Evolutionary conservation across 2,113 vertebrate genomes (phyloP).

Genomic region (Saccopteryx leptura): DNA sequence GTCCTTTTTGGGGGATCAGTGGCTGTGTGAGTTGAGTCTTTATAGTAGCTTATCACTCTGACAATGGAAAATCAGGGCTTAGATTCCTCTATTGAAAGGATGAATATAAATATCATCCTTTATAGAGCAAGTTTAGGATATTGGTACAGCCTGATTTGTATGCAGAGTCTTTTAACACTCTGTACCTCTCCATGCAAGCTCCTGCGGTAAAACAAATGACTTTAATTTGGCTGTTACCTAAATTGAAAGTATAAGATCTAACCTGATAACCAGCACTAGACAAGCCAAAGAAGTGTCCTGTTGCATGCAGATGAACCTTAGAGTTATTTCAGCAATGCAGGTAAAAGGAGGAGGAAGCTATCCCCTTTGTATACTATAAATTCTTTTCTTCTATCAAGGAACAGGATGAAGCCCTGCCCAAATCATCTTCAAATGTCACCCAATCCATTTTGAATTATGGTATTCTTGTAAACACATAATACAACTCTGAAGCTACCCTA

Average conservation of each 20-base stretch:
- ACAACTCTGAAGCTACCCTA: not conserved
- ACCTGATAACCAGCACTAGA: not conserved
- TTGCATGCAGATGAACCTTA: not conserved
- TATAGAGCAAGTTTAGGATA: conserved; percentile 44
- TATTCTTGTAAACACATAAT: not conserved
- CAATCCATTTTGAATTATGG: not conserved
- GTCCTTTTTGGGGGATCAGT: conserved; percentile 59
- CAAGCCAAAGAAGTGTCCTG: not conserved
- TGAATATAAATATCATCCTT: conserved; percentile 70
- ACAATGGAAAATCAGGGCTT: conserved; percentile 64
- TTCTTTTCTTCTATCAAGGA: not conserved
- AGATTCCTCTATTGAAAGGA: conserved; percentile 71
- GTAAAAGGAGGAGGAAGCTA: not conserved
- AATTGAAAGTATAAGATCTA: conserved; percentile 32
- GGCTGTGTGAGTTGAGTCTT: conserved; percentile 30
- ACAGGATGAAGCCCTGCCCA: not conserved
- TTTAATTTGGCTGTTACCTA: conserved; percentile 61
- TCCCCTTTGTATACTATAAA: not conserved
- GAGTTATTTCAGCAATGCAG: not conserved
- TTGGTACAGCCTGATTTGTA: not conserved
- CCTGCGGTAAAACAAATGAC: not conserved
- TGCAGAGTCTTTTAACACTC: conserved; percentile 47
- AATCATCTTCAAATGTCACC: not conserved
- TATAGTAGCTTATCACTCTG: conserved; percentile 65
- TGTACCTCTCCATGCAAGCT: conserved; percentile 24